Evolutionary conservation across 2,113 vertebrate genomes (phyloP).

Genomic region (Rhynchomys soricoides): DNA sequence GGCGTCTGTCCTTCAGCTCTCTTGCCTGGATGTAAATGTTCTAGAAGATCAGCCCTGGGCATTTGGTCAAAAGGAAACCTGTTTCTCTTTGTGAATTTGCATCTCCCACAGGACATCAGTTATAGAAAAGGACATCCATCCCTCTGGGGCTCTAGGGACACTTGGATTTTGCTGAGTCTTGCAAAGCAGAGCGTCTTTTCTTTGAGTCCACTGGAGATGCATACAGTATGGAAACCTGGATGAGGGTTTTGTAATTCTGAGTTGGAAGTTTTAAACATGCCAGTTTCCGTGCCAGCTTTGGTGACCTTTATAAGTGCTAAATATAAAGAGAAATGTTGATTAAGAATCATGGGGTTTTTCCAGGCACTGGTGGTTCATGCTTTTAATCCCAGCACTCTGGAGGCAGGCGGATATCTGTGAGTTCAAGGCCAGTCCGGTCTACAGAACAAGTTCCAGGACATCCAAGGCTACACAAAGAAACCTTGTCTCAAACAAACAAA

Average conservation of each 20-base stretch:
- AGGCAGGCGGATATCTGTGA: background rate
- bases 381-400: background rate
- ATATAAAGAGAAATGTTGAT: background rate
- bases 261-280: background rate
- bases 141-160: background rate
- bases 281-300: background rate
- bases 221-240: background rate
- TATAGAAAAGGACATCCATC: background rate
- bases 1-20: background rate
- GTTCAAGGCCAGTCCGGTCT: background rate
- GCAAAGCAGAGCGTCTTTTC: background rate
- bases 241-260: background rate
- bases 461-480: background rate
- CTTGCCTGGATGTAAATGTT: background rate
- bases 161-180: background rate
- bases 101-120: background rate
- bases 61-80: background rate
- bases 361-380: background rate
- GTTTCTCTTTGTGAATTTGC: background rate
- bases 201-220: background rate
- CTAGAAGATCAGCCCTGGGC: background rate
- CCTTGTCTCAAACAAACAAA: background rate
- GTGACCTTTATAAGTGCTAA: fast-evolving
- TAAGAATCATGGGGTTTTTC: background rate
- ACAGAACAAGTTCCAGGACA: background rate